Evolutionary conservation across 2,888 invertebrate species (phyloP).

Genomic region (Drosophila aldrichi): DNA sequence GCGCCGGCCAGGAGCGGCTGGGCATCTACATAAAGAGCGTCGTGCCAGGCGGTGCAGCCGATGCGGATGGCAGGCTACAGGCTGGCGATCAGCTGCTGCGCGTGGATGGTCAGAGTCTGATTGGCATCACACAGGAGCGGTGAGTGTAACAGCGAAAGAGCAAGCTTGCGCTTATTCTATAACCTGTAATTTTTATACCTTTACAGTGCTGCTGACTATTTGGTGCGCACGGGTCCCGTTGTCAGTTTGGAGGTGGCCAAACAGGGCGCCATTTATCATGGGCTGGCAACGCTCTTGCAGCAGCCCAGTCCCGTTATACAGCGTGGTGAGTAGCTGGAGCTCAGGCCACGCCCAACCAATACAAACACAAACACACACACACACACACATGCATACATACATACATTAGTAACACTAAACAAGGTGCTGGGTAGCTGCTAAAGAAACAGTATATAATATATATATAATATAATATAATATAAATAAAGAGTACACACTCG

Average conservation of each 20-base stretch:
- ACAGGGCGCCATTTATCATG: conserved; percentile 98
- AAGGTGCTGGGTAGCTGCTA: conserved; percentile 74
- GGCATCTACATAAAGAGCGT: conserved; percentile 99
- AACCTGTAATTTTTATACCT: not conserved
- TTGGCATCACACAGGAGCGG: conserved; percentile 93
- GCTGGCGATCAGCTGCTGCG: conserved; percentile 98
- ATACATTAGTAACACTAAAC: conserved; percentile 25
- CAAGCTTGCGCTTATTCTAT: not conserved
- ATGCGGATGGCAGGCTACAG: conserved; percentile 96
- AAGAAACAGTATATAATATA: conserved; percentile 38
- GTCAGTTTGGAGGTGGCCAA: conserved; percentile 98
- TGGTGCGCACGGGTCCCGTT: conserved; percentile 96
- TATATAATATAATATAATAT: conserved; percentile 23
- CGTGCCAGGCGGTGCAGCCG: conserved; percentile 96
- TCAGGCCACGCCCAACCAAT: conserved; percentile 34
- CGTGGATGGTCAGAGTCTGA: conserved; percentile 97
- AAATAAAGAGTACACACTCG: conserved; percentile 27
- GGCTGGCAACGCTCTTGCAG: conserved; percentile 95
- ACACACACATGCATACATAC: conserved; percentile 12
- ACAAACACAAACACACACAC: conserved; percentile 26
- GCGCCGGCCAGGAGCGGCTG: conserved; percentile 91
- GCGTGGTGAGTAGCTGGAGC: conserved; percentile 87
- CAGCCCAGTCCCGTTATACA: conserved; percentile 94
- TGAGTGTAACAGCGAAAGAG: conserved; percentile 56
- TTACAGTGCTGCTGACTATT: conserved; percentile 96